Percentiles rank a stretch among this genome's conserved stretches.
These are phyloP conservation scores for Chironomus tepperi DNA, from an alignment of 1,140 invertebrate genomes.

Conservation along the genomic window DNA sequence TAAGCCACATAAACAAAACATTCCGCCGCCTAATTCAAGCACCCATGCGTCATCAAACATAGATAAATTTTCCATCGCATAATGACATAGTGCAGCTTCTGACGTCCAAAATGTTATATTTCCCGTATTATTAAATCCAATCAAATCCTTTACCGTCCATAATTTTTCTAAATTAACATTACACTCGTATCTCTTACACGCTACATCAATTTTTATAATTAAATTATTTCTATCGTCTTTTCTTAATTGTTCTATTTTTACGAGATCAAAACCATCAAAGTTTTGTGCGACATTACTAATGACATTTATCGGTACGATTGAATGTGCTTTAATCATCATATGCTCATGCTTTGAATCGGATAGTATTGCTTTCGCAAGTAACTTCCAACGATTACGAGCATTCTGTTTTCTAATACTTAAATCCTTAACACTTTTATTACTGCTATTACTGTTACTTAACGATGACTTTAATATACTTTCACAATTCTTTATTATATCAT, in stretches of 20 bases:
- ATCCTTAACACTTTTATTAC: not conserved
- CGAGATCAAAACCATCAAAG: conserved; percentile 38
- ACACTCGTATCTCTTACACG: conserved; percentile 42
- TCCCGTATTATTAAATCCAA: conserved; percentile 86
- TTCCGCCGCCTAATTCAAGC: conserved; percentile 74
- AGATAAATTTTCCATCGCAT: conserved; percentile 55
- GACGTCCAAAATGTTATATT: conserved; percentile 87
- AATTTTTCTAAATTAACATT: conserved; percentile 50
- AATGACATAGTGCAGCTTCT: conserved; percentile 72
- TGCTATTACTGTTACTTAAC: not conserved
- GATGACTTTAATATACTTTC: conserved; percentile 27
- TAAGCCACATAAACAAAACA: conserved; percentile 74
- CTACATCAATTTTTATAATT: conserved; percentile 40
- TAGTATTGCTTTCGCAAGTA: conserved; percentile 56
- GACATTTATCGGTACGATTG: conserved; percentile 32
- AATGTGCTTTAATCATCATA: conserved; percentile 31
- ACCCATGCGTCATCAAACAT: conserved; percentile 58
- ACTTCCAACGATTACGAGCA: conserved; percentile 55
- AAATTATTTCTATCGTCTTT: conserved; percentile 48
- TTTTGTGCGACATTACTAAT: conserved; percentile 33
- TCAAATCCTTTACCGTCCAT: conserved; percentile 59
- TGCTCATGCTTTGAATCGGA: conserved; percentile 42
- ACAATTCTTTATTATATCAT: conserved; percentile 16
- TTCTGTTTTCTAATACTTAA: conserved; percentile 34
- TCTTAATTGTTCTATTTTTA: conserved; percentile 38